Evolutionary conservation across 2,797 vertebrate genomes (phyloP), one percentile per base, ranked within the genome.

Genomic region (Prunella strophiata): DNA sequence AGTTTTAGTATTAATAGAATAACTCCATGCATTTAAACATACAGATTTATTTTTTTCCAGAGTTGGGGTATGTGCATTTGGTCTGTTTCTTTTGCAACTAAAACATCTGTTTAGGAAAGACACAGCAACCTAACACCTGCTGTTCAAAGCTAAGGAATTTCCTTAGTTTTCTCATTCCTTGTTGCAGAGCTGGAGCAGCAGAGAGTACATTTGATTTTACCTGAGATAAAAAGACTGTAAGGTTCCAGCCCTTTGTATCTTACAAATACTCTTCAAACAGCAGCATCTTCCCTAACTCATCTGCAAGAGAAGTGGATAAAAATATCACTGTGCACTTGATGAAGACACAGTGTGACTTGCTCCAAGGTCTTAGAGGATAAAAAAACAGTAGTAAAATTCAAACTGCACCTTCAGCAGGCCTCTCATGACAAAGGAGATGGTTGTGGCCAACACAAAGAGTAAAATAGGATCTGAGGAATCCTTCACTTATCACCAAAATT

Each of bases 21-120:
- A 72, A 9, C 7, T 11, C n/a, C 17, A n/a, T 15, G 13, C 17
- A 45, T 50, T 79, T 40, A 74, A 66, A 66, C 7, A 62, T 18
- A 71, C 9, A 67, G 25, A 65, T 58, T 45, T 47, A 58, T 73
- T 27, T 16, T 26, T 38, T 88, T 63, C 61, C 58, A 59, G 13
- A 52, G 21, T 1, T 26, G 5, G 13, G 1, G 7, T 29, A n/a
- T 6, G 3, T 50, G 23, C 32, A 73, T 40, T 78, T 78, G 42
- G 19, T 55, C 66, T 70, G 34, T 38, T 86, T 74, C 51, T 81
- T 82, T 52, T n/a, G 16, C 32, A 85, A 63, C 52, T 62, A 58
- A 77, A 87, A 75, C 62, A 90, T 62, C 51, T 73, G 59, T 47
- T 89, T 73, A 43, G 58, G 75, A 89, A 92, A 93, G 82, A 75